Evolutionary conservation across 2,888 invertebrate species (phyloP).

Genomic region (Xestia rhomboidea): DNA sequence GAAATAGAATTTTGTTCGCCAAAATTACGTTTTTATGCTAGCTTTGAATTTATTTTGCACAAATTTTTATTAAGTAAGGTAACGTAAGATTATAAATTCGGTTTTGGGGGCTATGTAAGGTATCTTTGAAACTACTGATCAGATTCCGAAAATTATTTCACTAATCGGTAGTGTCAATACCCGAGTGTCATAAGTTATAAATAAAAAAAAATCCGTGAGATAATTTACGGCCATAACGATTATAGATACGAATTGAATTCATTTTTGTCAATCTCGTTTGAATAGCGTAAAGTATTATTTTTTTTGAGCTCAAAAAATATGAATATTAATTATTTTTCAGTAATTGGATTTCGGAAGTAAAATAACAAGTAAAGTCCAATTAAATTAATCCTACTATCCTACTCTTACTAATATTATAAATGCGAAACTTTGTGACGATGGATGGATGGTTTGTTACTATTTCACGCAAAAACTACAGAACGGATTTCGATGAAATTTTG

Average conservation of each 20-base stretch:
- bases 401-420: no score
- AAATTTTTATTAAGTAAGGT: not conserved
- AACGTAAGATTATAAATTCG: no score
- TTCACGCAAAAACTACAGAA: no score
- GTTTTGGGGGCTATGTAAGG: no score
- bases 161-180: not conserved
- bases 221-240: not conserved
- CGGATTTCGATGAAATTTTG: no score
- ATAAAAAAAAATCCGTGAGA: no score
- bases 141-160: not conserved
- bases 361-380: not conserved
- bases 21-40: not conserved
- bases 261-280: not conserved
- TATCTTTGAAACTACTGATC: no score
- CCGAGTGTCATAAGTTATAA: not conserved
- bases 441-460: no score
- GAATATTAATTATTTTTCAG: not conserved
- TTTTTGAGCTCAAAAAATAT: not conserved
- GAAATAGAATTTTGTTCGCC: not conserved
- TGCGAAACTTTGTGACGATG: no score
- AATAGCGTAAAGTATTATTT: not conserved
- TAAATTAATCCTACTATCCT: no score
- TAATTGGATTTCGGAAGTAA: not conserved
- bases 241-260: not conserved
- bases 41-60: not conserved